Percentiles rank a stretch among this genome's conserved stretches.
phyloP scores from a whole-genome alignment of 2,888 invertebrate genomes.

The Trachelus troglodyta region DNA sequence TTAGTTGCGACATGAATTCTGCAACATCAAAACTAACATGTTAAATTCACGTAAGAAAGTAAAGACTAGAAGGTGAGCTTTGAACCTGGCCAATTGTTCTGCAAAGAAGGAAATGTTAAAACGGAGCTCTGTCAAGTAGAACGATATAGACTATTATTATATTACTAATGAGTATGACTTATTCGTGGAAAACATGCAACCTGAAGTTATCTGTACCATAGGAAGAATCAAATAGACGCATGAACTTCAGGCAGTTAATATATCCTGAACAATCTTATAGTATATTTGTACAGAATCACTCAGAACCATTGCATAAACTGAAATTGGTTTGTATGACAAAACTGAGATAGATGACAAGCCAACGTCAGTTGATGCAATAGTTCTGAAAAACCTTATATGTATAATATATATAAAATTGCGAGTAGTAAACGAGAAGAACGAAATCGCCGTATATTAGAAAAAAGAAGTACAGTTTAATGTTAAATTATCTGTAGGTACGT shows the following conservation, averaged over 20 bases:
- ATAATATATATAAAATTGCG: background rate
- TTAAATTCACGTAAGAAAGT: background rate
- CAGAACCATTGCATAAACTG: background rate
- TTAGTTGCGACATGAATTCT: background rate
- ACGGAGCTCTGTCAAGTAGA: background rate
- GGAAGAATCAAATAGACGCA: background rate
- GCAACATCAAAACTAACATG: background rate
- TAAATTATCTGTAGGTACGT: constrained; percentile 36
- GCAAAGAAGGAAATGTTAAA: background rate
- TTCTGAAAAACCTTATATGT: background rate
- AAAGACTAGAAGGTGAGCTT: background rate
- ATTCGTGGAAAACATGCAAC: background rate
- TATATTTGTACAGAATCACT: background rate
- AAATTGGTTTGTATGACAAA: background rate
- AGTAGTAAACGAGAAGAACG: background rate
- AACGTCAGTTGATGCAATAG: background rate
- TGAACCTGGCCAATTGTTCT: background rate
- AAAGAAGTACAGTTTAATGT: background rate
- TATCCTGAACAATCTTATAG: background rate
- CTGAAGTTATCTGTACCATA: background rate
- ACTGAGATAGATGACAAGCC: background rate
- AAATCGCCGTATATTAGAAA: background rate
- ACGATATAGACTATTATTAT: background rate
- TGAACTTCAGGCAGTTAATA: background rate
- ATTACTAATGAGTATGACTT: background rate